Evolutionary conservation across 1,140 invertebrate genomes (phyloP).

Genomic region (Ganaspis sp.): DNA sequence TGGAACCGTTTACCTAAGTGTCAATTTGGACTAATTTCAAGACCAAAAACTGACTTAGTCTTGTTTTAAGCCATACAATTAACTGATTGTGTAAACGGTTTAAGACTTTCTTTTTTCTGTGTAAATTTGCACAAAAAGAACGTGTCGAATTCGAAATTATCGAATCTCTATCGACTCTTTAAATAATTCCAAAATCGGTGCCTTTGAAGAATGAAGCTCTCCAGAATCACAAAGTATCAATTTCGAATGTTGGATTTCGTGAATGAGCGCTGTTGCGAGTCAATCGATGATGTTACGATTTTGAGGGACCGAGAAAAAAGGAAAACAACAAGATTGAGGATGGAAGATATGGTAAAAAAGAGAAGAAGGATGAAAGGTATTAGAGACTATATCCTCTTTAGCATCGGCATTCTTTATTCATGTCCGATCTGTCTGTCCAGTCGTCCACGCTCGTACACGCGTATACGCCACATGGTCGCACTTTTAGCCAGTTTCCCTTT

Average conservation of each 20-base stretch:
- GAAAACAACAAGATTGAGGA: too few species aligned
- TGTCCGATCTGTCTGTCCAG: conserved; percentile 53
- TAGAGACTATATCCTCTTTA: conserved; percentile 52
- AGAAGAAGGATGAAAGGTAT: conserved; percentile 46
- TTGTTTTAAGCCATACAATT: too few species aligned
- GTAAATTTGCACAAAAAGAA: too few species aligned
- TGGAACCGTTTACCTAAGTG: too few species aligned
- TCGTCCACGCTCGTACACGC: conserved; percentile 43
- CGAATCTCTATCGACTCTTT: too few species aligned
- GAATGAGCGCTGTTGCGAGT: not conserved
- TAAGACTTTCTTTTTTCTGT: too few species aligned
- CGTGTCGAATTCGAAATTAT: too few species aligned
- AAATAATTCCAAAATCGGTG: too few species aligned
- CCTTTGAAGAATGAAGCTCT: conserved; percentile 23
- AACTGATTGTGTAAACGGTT: too few species aligned
- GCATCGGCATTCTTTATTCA: conserved; percentile 57
- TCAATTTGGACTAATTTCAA: too few species aligned
- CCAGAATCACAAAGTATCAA: conserved; percentile 19
- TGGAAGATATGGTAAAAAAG: conserved; percentile 32
- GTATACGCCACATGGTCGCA: conserved; percentile 55
- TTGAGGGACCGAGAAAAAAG: not conserved
- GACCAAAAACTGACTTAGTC: too few species aligned
- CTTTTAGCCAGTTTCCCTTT: conserved; percentile 53
- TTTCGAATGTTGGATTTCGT: conserved; percentile 19
- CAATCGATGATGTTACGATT: not conserved